Percentiles rank a stretch among this genome's conserved stretches.
These are phyloP conservation scores for Chrysochloris asiatica DNA, from an alignment of 2,113 vertebrate species.

Conservation along the genomic window DNA sequence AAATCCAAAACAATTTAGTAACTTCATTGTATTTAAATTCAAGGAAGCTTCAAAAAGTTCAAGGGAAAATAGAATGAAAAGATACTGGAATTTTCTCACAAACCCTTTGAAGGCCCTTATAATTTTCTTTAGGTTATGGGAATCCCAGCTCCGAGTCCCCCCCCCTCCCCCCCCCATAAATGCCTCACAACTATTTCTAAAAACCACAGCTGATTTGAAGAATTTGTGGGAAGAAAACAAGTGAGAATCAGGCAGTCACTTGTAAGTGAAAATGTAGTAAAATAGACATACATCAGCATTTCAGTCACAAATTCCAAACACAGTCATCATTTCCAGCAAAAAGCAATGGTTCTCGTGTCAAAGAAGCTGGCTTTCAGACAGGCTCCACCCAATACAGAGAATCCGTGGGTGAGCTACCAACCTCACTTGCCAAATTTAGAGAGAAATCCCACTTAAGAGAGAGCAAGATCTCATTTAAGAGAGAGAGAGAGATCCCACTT, in stretches of 20 bases:
- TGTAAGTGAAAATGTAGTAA: neutral
- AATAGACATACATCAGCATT: neutral
- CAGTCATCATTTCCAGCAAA: neutral
- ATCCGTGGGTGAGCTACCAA: neutral
- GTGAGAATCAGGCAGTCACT: neutral
- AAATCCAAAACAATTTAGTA: neutral
- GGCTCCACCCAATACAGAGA: neutral
- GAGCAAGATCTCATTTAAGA: neutral
- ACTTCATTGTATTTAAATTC: neutral
- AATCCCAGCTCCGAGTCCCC: neutral
- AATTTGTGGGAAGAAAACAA: neutral
- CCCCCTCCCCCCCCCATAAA: neutral
- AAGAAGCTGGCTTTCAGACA: neutral
- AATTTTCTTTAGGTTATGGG: neutral
- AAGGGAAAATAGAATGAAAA: too few species aligned
- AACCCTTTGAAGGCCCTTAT: neutral
- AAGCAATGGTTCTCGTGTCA: neutral
- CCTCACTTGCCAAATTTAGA: neutral
- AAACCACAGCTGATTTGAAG: neutral
- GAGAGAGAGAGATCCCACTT: constrained; percentile 19
- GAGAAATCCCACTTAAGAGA: constrained; percentile 22
- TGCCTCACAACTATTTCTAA: neutral
- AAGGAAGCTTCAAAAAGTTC: too few species aligned
- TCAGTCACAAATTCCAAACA: neutral
- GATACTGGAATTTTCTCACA: too few species aligned